Base-by-base conservation (phyloP, 2,888 invertebrate genomes). In the Ophraella communa region DNA sequence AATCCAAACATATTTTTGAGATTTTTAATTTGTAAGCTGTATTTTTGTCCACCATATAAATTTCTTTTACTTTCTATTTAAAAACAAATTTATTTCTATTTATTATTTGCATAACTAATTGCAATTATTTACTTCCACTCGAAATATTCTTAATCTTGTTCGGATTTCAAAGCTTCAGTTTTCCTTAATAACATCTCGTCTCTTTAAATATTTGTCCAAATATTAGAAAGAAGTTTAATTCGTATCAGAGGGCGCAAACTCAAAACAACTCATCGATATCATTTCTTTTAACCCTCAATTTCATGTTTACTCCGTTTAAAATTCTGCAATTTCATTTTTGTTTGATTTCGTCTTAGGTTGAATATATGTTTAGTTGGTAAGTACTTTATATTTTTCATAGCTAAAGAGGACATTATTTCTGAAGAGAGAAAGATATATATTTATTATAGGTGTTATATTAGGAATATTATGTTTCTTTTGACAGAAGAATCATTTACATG, bases 241-340 rank as follows among this genome's bases (percentile, higher is more conserved):
- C 47, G 47, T 4, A 14, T 23, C 7, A 3, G 20, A 49, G 24
- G n/a, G 59, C 59, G 59, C 59, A 60, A 60, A 18, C 52, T 8
- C 52, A 18, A 17, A 14, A 17, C 14, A 14, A 53, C 51, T 21
- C 30, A 62, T 66, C 67, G 55, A 64, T 63, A 62, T 66, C 7
- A 39, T 39, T n/a, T 64, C 51, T 54, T 42, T 67, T 64, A 67
- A 62, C 67, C 64, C 64, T 64, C 62, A 67, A 64, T 62, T 64
- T 59, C 56, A 42, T 55, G 60, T 67, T 64, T 64, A 64, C 55
- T 30, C 24, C 42, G 56, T 30, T 14, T 23, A 55, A 57, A 49
- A 59, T 58, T 44, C 59, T 39, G 51, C 35, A 64, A 66, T 62
- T 27, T 52, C 8, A 30, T 30, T 52, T 59, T 60, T 44, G 35